A percentile compares a stretch with the other conserved stretches of the same genome.
Conservation (phyloP, 2,888 invertebrate species). For the Acronicta psi region DNA sequence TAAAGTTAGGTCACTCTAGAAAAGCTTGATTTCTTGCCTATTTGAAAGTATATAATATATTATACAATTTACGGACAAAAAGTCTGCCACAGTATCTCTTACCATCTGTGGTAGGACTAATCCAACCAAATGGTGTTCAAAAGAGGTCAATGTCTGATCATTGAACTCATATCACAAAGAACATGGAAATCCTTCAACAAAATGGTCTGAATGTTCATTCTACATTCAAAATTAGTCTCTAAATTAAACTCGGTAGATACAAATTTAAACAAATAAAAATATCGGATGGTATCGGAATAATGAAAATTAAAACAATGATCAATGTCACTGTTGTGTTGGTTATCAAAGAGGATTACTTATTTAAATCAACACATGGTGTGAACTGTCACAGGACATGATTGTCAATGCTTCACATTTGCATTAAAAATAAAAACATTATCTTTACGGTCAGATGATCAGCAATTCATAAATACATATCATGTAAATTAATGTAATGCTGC, state of each 20-base stretch:
- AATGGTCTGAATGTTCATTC: no score
- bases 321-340: conserved; percentile 4
- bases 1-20: no score
- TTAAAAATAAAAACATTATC: conserved; percentile 35
- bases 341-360: conserved; percentile 30
- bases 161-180: background rate
- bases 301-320: background rate
- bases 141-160: no score
- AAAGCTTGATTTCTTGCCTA: no score
- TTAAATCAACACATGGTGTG: conserved; percentile 29
- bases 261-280: no score
- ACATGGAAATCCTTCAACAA: background rate
- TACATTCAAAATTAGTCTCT: background rate
- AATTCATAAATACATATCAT: conserved; percentile 8
- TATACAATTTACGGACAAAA: no score
- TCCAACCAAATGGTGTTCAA: no score
- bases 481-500: no score
- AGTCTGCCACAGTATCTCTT: no score
- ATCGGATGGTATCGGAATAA: no score
- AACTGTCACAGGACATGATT: conserved; percentile 11
- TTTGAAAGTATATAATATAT: no score
- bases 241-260: background rate
- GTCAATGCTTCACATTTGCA: conserved; percentile 23
- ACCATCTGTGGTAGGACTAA: no score
- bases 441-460: conserved; percentile 15